Evolutionary conservation across 2,113 vertebrate species (phyloP), one percentile per base, ranked within the genome.

Genomic region (Amphiprion percula): DNA sequence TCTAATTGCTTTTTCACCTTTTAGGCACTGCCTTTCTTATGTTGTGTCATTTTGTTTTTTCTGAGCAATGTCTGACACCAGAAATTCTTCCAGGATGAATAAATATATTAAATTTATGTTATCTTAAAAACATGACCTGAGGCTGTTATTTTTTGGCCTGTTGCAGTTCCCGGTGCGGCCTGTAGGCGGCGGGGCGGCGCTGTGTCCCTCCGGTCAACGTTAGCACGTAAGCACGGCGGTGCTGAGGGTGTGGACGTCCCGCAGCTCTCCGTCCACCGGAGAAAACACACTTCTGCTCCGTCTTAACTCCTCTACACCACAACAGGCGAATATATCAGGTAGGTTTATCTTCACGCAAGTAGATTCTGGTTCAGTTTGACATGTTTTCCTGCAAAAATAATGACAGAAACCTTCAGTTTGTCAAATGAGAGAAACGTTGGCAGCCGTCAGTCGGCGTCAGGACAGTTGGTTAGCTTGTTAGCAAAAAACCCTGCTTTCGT

Each of bases 161-260:
- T 1, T 88, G 85, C 2, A 68, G 62, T 85, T 10, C 53, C 2
- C 0, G 0, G 0, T 12, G 4, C 1, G 0, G 58, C 79, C 88
- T 58, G 41, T 28, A 74, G 87, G 60, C 24, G 88, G 58, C 66
- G 61, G 10, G 1, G 0, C 52, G 33, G 33, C 39, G 60, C 10
- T 24, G 5, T 11, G 3, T 19, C 21, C 15, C 37, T 26, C 24
- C 2, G 0, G 8, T 24, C 2, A 2, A 16, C 37, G 53, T 44
- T 39, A 41, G 19, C 63, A 69, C 67, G 54, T 53, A 82, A 21
- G 55, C 61, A 60, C 58, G 58, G 30, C 46, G 50, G 64, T 28
- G n/a, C 26, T 7, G 89, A 93, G 92, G 94, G 93, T 92, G 94
- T 93, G 94, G 93, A 90, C 89, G 61, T 73, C 59, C 61, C 53